phyloP scores from a whole-genome alignment of 64 coral and sea anemone species.

The Montipora efflorescens region DNA sequence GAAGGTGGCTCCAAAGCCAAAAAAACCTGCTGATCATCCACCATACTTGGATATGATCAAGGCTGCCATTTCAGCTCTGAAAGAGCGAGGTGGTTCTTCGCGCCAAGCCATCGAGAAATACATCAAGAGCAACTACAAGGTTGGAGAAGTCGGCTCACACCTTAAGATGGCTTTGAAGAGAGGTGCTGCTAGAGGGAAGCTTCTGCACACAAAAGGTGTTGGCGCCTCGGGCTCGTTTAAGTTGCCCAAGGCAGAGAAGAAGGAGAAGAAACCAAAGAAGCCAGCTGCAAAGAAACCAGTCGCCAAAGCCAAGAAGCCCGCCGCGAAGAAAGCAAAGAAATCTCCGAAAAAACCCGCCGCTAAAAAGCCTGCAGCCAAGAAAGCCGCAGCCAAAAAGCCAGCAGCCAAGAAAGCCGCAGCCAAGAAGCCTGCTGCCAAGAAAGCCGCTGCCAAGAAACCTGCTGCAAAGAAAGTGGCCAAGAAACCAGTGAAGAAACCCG shows the following conservation, averaged over 20 bases:
- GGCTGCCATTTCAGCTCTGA: slow-evolving; percentile 11
- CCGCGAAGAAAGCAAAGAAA: neutral
- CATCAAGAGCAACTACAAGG: slow-evolving; percentile 49
- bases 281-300: neutral
- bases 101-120: slow-evolving; percentile 49
- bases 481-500: neutral
- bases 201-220: slow-evolving; percentile 14
- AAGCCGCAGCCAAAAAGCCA: slow-evolving; percentile 2
- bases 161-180: slow-evolving; percentile 15
- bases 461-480: slow-evolving; percentile 1
- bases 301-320: neutral
- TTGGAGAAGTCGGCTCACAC: neutral
- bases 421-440: neutral
- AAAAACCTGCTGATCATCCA: slow-evolving; percentile 20
- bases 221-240: slow-evolving; percentile 40
- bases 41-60: slow-evolving; percentile 19
- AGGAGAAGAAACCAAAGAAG: neutral
- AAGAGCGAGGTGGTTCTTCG: slow-evolving; percentile 30
- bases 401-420: neutral
- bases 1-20: neutral
- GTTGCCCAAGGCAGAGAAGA: neutral
- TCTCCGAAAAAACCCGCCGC: neutral
- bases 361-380: neutral
- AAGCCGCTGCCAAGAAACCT: neutral
- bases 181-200: neutral